Conservation (phyloP, 1,140 invertebrate genomes). For the Meteorus sp. region DNA sequence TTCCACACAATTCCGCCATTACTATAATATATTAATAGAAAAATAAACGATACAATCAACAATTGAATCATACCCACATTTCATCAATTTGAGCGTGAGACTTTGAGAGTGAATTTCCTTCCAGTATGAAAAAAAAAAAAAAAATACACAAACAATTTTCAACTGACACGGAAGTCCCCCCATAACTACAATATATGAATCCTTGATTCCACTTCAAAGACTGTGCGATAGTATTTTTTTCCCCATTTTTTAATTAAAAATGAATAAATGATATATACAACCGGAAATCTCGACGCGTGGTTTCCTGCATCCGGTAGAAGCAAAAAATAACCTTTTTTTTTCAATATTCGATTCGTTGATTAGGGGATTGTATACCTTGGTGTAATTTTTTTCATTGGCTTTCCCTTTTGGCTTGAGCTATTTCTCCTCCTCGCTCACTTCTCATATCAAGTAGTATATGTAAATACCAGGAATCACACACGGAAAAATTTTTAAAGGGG, state of each 20-base stretch:
- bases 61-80: constrained; percentile 23
- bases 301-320: background rate
- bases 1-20: too few species aligned
- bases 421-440: too few species aligned
- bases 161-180: constrained; percentile 2
- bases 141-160: background rate
- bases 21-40: constrained; percentile 14
- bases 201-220: constrained; percentile 17
- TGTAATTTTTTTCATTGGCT: background rate
- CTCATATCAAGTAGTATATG: too few species aligned
- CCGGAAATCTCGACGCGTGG: constrained; percentile 1
- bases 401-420: too few species aligned
- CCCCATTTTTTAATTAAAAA: background rate
- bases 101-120: constrained; percentile 26
- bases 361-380: background rate
- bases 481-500: constrained; percentile 33
- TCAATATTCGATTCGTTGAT: constrained; percentile 6
- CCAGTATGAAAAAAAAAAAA: background rate
- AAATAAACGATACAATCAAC: constrained; percentile 24
- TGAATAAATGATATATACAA: constrained; percentile 12
- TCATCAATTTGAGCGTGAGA: constrained; percentile 27
- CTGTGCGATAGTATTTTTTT: constrained; percentile 8
- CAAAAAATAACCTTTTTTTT: constrained; percentile 8
- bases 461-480: constrained; percentile 17
- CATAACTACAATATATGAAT: too few species aligned